phyloP scores from a whole-genome alignment of 2,797 vertebrate genomes.

The Pelodytes ibericus region DNA sequence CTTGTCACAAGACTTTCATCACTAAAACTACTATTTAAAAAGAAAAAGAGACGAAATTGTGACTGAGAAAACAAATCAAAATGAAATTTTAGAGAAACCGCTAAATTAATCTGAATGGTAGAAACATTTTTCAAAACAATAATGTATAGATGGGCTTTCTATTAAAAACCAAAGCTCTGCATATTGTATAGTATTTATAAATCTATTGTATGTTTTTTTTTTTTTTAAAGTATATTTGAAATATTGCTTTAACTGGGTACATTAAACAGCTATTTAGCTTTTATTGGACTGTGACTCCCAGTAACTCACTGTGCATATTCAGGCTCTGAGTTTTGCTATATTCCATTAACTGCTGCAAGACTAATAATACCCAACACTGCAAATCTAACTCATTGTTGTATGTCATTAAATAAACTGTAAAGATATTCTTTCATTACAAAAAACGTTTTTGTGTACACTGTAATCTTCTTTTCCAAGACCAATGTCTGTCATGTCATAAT shows the following conservation, averaged over 20 bases:
- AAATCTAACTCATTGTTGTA: neutral
- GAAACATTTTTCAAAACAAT: neutral
- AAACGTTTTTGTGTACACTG: neutral
- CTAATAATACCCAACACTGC: neutral
- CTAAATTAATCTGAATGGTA: neutral
- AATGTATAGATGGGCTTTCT: neutral
- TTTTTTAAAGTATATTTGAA: neutral
- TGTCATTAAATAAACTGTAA: neutral
- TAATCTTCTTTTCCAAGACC: too few species aligned
- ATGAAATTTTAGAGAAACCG: neutral
- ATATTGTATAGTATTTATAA: slow-evolving; percentile 41
- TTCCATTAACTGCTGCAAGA: neutral
- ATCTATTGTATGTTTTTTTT: neutral
- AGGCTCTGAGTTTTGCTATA: neutral
- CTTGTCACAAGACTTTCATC: too few species aligned
- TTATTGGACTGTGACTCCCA: neutral
- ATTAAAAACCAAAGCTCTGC: neutral
- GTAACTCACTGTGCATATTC: neutral
- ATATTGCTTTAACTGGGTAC: neutral
- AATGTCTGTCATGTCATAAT: too few species aligned
- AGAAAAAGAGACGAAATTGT: neutral
- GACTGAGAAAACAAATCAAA: neutral
- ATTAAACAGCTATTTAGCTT: neutral
- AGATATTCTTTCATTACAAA: neutral
- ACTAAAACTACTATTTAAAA: too few species aligned